phyloP scores from a whole-genome alignment of 2,113 vertebrate species.

The Potamarius usumacintae region DNA sequence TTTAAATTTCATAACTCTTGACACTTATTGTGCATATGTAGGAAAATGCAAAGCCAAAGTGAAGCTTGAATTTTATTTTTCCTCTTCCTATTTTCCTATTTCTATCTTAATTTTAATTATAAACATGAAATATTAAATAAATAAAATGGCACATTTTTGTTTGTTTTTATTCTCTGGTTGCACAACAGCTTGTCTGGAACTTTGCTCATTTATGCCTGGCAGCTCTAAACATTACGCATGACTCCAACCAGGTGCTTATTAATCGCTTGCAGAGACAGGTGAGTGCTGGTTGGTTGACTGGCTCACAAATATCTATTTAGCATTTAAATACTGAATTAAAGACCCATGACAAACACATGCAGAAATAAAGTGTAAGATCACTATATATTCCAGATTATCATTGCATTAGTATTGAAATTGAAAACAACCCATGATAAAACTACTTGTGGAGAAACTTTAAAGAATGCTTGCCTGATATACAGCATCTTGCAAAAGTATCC shows the following conservation, averaged over 20 bases:
- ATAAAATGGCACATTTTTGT: background rate
- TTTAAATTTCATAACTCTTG: background rate
- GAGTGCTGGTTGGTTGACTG: conserved; percentile 37
- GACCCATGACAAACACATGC: background rate
- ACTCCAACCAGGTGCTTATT: conserved; percentile 80
- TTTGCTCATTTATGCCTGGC: conserved; percentile 85
- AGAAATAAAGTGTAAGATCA: background rate
- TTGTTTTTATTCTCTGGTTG: conserved; percentile 25
- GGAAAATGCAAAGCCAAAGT: background rate
- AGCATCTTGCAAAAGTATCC: too few relatives aligned
- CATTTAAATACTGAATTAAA: background rate
- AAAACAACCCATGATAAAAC: background rate
- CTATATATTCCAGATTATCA: background rate
- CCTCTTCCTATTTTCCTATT: too few relatives aligned
- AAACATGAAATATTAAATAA: too few relatives aligned
- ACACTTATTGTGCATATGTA: background rate
- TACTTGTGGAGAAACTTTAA: background rate
- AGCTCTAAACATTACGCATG: conserved; percentile 84
- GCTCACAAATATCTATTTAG: background rate
- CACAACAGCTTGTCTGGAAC: conserved; percentile 72
- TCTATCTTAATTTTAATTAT: background rate
- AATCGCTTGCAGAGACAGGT: conserved; percentile 89
- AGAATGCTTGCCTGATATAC: background rate
- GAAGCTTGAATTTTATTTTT: background rate
- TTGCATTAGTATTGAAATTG: background rate